These are phyloP conservation scores for Trematocara marginatum DNA, from an alignment of 2,113 vertebrate species.

Conservation along the genomic window DNA sequence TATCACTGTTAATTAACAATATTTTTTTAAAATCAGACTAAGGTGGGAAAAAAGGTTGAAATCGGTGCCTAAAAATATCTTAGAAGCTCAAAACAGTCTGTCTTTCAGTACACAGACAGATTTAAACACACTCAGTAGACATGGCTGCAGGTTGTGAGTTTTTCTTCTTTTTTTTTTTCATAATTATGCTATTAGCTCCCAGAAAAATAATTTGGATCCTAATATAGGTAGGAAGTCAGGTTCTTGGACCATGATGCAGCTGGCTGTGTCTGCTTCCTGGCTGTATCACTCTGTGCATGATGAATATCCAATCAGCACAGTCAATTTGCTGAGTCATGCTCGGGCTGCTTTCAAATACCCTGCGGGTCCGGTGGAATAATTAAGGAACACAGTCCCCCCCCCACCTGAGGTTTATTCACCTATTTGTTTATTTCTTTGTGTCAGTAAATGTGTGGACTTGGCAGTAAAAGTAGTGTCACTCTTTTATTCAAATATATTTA, in stretches of 20 bases:
- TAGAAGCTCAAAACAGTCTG: background rate
- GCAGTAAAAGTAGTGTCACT: background rate
- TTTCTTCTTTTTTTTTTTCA: background rate
- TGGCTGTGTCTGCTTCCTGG: constrained; percentile 25
- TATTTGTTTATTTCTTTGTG: constrained; percentile 55
- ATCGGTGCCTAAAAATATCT: background rate
- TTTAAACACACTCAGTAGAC: background rate
- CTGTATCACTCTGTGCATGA: constrained; percentile 49
- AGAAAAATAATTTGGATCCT: background rate
- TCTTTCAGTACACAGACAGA: background rate
- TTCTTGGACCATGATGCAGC: constrained; percentile 5
- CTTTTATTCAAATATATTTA: constrained; percentile 8
- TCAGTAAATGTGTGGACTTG: constrained; percentile 25
- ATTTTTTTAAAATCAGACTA: background rate
- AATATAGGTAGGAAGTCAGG: constrained; percentile 21
- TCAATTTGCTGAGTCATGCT: constrained; percentile 76
- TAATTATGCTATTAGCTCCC: background rate
- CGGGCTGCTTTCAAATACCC: constrained; percentile 66
- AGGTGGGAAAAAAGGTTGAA: background rate
- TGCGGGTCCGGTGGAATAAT: constrained; percentile 54
- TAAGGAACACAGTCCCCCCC: constrained; percentile 33
- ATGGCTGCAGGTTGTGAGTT: background rate
- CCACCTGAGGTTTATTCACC: constrained; percentile 39
- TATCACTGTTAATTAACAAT: background rate
- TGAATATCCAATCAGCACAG: constrained; percentile 72